Conservation (phyloP, 2,113 vertebrate genomes). For the Canis aureus region DNA sequence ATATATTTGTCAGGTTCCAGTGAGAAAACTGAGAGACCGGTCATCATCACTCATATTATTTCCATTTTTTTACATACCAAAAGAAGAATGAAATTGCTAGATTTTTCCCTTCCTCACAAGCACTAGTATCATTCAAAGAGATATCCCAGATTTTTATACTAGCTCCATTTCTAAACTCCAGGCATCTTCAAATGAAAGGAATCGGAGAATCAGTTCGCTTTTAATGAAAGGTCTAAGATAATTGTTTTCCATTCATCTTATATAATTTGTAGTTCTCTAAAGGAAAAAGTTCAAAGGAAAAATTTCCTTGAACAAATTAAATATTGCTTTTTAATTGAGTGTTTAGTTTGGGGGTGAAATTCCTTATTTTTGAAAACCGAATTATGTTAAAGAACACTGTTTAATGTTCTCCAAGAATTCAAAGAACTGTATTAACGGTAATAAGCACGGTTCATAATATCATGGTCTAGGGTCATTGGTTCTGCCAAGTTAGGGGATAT, state of each 20-base stretch:
- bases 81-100: not conserved
- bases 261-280: constrained; percentile 33
- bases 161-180: constrained; percentile 26
- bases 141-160: not conserved
- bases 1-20: not conserved
- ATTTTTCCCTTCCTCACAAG: not conserved
- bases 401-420: constrained; percentile 19
- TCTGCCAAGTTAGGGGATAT: not conserved
- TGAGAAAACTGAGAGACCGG: not conserved
- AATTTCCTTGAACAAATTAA: constrained; percentile 45
- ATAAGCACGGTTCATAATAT: constrained; percentile 26
- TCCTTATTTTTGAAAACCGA: constrained; percentile 43
- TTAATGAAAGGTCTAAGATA: constrained; percentile 58
- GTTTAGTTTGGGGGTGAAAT: constrained; percentile 30
- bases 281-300: constrained; percentile 46
- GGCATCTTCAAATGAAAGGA: constrained; percentile 16
- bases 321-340: constrained; percentile 62
- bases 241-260: constrained; percentile 58
- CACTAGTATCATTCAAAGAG: constrained; percentile 18
- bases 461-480: not conserved
- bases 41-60: not conserved
- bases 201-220: constrained; percentile 36
- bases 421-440: not conserved
- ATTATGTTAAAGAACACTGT: not conserved
- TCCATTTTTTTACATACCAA: not conserved